Evolutionary conservation across 2,797 vertebrate species (phyloP).

Genomic region (Sternotherus odoratus): DNA sequence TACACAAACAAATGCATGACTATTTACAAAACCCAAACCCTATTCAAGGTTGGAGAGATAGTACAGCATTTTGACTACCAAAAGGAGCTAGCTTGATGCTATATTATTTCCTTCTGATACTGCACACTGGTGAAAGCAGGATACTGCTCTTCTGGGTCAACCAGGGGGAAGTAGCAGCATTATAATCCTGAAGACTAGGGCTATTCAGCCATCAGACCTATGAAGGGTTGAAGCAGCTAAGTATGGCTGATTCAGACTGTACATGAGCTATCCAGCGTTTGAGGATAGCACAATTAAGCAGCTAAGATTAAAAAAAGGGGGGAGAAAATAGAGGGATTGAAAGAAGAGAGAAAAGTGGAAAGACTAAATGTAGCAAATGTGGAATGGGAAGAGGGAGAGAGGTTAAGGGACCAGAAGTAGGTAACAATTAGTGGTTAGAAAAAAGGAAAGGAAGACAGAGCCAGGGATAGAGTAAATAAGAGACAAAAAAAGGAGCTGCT

Average conservation of each 20-base stretch:
- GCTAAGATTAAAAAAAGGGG: background rate
- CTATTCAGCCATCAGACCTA: background rate
- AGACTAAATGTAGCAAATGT: background rate
- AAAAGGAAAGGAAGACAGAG: background rate
- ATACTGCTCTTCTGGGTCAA: background rate
- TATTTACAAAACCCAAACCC: background rate
- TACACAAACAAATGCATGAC: slow-evolving; percentile 22
- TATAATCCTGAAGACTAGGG: background rate
- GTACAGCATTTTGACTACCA: background rate
- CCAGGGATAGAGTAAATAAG: background rate
- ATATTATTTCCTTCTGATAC: background rate
- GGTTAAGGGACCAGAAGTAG: background rate
- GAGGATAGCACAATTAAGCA: background rate
- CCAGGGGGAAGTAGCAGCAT: background rate
- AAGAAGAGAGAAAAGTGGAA: background rate
- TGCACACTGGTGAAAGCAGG: background rate
- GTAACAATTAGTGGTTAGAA: background rate
- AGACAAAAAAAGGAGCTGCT: background rate
- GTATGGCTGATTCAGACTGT: background rate
- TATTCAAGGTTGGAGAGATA: background rate
- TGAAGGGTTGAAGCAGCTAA: background rate
- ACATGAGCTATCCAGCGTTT: background rate
- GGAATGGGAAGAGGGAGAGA: background rate
- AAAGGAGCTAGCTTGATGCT: background rate
- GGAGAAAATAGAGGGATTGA: slow-evolving; percentile 22